Conservation (phyloP, 2,888 invertebrate species). For the Cephus nigrinus region DNA sequence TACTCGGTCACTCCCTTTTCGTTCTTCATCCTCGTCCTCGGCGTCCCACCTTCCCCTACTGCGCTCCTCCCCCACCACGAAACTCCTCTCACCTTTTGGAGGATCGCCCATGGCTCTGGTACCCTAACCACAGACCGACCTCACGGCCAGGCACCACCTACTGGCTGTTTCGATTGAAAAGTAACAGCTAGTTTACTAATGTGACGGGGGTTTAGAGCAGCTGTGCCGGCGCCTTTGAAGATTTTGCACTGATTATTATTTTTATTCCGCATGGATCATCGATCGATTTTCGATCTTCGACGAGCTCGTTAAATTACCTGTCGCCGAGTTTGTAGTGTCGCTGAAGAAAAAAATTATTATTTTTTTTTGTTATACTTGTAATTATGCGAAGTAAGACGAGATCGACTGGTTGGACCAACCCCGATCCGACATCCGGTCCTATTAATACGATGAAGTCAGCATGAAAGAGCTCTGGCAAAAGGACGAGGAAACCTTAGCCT, state of each 20-base stretch:
- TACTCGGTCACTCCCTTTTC: slow-evolving; percentile 33
- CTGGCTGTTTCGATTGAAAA: not conserved
- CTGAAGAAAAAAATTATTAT: not conserved
- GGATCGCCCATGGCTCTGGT: not conserved
- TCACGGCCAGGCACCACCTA: not conserved
- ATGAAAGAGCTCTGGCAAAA: not conserved
- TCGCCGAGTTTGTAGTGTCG: not conserved
- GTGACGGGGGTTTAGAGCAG: not conserved
- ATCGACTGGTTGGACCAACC: not conserved
- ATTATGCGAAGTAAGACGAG: not conserved
- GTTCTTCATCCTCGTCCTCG: slow-evolving; percentile 19
- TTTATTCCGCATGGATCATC: not conserved
- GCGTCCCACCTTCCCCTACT: not conserved
- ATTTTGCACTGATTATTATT: not conserved
- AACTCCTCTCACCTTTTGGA: not conserved
- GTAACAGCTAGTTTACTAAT: not conserved
- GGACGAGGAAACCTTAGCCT: not conserved
- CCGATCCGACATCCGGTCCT: not conserved
- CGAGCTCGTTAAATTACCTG: not conserved
- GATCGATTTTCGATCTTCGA: not conserved
- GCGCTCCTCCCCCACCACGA: not conserved
- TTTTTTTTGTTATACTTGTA: too few relatives aligned
- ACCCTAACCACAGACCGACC: not conserved
- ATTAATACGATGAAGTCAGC: slow-evolving; percentile 3
- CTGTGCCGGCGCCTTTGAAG: not conserved